phyloP scores from a whole-genome alignment of 1,140 invertebrate genomes.

The Pogonomyrmex californicus region DNA sequence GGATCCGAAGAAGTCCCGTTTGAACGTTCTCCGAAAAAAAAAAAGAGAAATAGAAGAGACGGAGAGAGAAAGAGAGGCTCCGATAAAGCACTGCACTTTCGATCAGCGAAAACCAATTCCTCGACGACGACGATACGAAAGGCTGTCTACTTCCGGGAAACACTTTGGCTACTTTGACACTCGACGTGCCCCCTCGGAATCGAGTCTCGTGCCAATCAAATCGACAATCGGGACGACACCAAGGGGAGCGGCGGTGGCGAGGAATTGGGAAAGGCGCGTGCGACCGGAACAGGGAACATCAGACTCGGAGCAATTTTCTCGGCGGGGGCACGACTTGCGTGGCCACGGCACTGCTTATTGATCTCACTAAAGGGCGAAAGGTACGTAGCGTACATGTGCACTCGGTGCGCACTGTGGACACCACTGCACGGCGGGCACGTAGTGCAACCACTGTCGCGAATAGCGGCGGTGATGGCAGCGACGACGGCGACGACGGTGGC shows the following conservation, averaged over 20 bases:
- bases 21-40: background rate
- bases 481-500: background rate
- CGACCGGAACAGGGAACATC: slow-evolving; percentile 25
- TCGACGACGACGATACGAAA: background rate
- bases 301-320: slow-evolving; percentile 62
- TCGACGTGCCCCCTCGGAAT: background rate
- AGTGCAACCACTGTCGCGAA: slow-evolving; percentile 67
- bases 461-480: slow-evolving; percentile 36
- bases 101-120: background rate
- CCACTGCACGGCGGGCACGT: slow-evolving; percentile 69
- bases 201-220: background rate
- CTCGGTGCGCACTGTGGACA: slow-evolving; percentile 75
- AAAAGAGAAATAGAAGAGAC: background rate
- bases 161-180: background rate
- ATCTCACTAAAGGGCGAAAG: slow-evolving; percentile 81
- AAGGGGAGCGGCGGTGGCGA: background rate
- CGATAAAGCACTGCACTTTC: slow-evolving; percentile 20
- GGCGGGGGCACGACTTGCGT: slow-evolving; percentile 74
- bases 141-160: background rate
- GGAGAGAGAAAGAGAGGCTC: background rate
- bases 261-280: no score
- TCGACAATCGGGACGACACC: background rate
- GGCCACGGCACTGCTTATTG: slow-evolving; percentile 82
- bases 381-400: slow-evolving; percentile 80
- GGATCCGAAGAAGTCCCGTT: background rate